Base-by-base conservation (phyloP, 2,113 vertebrate species). In the Saccopteryx bilineata region DNA sequence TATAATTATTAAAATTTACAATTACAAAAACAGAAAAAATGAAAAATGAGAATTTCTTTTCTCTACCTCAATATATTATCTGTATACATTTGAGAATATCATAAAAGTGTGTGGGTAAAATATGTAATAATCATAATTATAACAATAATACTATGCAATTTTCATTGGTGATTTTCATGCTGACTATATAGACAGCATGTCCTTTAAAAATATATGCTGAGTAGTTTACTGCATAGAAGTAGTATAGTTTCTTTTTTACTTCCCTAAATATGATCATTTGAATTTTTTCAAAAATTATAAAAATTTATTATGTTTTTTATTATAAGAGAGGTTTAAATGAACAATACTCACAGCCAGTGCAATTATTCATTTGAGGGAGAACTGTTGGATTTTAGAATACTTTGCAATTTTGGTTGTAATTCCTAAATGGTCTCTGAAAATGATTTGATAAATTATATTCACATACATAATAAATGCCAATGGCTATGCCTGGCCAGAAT, bases 381-480 rank as follows among this genome's bases (percentile, higher is more conserved):
- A 63, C 2, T 74, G 6, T 11, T 91, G 17, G 18, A 31, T 4
- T 90, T 83, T 48, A 80, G 39, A 56, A 60, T 66, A 80, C 60
- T 96, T 90, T 78, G 14, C 33, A 93, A 28, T 48, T 96, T 92
- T 90, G 31, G 74, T 21, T 76, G 24, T 84, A 83, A 56, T 46
- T 87, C 18, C 46, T 69, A 52, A 78, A 31, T 54, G 39, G 68
- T 66, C 14, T 76, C 8, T 91, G 60, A 61, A 60, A 84, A 74
- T 5, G 5, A 82, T 90, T 90, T 69, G 13, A 75, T 93, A 33
- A 87, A 90, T 83, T 83, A 87, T 50, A 66, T 3, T 28, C 5
- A 61, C 28, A 61, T 2, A 50, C 61, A 68, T 31, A 93, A 58
- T 63, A 90, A 89, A 52, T 65, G 17, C 86, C 11, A 87, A 93